Base-by-base conservation (phyloP, 2,113 vertebrate species). In the Chamaea fasciata region DNA sequence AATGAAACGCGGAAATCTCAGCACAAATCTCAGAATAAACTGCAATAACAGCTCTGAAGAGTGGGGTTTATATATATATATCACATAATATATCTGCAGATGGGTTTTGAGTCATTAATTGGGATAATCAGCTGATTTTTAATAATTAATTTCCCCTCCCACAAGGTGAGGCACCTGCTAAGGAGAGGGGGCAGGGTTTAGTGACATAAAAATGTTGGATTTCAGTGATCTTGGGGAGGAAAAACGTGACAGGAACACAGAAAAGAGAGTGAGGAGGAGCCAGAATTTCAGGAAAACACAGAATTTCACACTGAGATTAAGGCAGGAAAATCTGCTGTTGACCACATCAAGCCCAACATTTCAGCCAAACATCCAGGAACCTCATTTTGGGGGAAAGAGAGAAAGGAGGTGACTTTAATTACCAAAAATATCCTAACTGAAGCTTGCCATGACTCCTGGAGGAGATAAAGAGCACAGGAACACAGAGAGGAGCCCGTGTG, bases 41-140 rank as follows among this genome's bases (percentile, higher is more conserved):
- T 55, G 39, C 39, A 85, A 14, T 26, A 64, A 39, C 4, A 8
- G 19, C 13, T 2, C 26, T 5, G 13, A 46, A n/a, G 81, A 46
- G 26, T 3, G 33, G 5, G 12, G 10, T 30, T 13, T 35, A 16
- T 30, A 6, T 23, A 2, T 22, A 3, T 23, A 2, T 28, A 3
- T 57, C 13, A 30, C 15, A 30, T 23, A 35, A 46, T 6, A 9
- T 6, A 46, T 3, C 23, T 83, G 65, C 27, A 9, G 24, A 16
- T 13, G 33, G 69, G 55, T 7, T 64, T 5, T 6, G 19, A 80
- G 31, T 9, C 75, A 4, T 15, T 47, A 56, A 50, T 4, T 56
- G 59, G 57, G 57, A 57, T 3, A 50, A 82, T 15, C 24, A 75
- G 15, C 13, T 42, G 60, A 52, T 80, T 41, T 41, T 41, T 41